Evolutionary conservation across 37 sponge, comb jelly and placozoan genomes (phyloP), one percentile per base, ranked within the genome.

Genomic region (Mnemiopsis leidyi): DNA sequence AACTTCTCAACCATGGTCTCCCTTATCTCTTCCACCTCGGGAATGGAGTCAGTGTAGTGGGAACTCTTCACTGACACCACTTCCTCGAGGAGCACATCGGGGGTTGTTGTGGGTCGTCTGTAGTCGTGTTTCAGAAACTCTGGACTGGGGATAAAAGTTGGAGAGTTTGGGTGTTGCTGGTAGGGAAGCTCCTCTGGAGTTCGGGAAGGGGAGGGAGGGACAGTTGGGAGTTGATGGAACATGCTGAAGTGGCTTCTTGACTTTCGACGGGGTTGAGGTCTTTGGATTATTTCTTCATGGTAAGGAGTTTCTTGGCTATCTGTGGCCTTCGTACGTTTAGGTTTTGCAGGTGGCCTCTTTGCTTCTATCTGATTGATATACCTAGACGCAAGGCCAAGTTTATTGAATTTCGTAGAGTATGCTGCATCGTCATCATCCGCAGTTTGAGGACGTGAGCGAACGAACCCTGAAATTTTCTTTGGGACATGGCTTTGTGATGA

Each of bases 11-110:
- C 13, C 5, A 48, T 13, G 9, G 61, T 48, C 61, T 48, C 75
- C 75, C n/a, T 71, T 18, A 24, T 24, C 30, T 71, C 75, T 24
- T 71, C 75, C 30, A 71, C 30, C n/a, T 71, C 75, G 5, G 75
- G 75, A 28, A 71, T n/a, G n/a, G 26, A n/a, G 20, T 71, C 75
- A 29, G 75, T 71, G n/a, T 71, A 71, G n/a, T 71, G 75, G 5
- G 75, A 71, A n/a, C 30, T 29, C 2, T 23, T 24, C 7, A 71
- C 75, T 23, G 75, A 71, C 30, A 71, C 75, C 26, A 71, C 75
- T 23, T 71, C 75, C 75, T 71, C 75, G n/a, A 71, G 26, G 3
- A 71, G n/a, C 26, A 71, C 30, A n/a, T 71, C 75, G 5, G 75
- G 75, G 26, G 75, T 29, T 3, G 75, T 71, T 71, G 3, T 28